Conservation (phyloP, 2,797 vertebrate species). For the Sebastes taczanowskii region DNA sequence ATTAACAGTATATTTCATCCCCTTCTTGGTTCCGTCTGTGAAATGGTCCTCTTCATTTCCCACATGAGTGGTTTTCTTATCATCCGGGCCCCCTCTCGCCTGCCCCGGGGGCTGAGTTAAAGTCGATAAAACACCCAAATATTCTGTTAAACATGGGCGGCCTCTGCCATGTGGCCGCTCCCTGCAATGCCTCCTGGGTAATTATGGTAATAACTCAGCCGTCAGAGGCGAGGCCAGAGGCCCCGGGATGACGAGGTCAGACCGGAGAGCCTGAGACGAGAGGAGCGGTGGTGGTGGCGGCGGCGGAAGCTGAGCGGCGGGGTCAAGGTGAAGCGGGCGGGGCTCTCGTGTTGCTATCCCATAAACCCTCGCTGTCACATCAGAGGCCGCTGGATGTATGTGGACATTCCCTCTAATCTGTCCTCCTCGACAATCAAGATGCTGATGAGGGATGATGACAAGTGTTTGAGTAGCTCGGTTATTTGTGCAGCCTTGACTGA, state of each 20-base stretch:
- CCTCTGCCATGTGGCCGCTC: slow-evolving; percentile 67
- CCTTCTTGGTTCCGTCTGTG: slow-evolving; percentile 81
- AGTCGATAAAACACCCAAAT: slow-evolving; percentile 91
- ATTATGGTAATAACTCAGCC: slow-evolving; percentile 85
- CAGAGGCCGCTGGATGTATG: slow-evolving; percentile 72
- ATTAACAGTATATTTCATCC: slow-evolving; percentile 77
- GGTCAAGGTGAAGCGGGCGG: slow-evolving; percentile 67
- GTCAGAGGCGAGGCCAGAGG: slow-evolving; percentile 76
- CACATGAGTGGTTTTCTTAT: slow-evolving; percentile 91
- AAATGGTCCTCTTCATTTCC: slow-evolving; percentile 88
- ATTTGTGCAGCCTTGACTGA: slow-evolving; percentile 49
- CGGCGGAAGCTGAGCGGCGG: slow-evolving; percentile 16
- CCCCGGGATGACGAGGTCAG: slow-evolving; percentile 76
- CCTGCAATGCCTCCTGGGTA: slow-evolving; percentile 79
- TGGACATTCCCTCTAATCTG: slow-evolving; percentile 60
- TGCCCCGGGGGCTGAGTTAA: slow-evolving; percentile 73
- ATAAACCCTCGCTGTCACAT: slow-evolving; percentile 76
- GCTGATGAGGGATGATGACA: slow-evolving; percentile 77
- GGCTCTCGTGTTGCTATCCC: slow-evolving; percentile 30
- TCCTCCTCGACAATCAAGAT: slow-evolving; percentile 68
- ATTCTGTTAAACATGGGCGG: slow-evolving; percentile 81
- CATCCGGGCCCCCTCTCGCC: slow-evolving; percentile 59
- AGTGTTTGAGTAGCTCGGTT: slow-evolving; percentile 53
- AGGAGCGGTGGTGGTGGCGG: slow-evolving; percentile 18
- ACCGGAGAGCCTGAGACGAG: slow-evolving; percentile 46